Base-by-base conservation (phyloP, 2,797 vertebrate genomes). In the Hephaestus fuliginosus region DNA sequence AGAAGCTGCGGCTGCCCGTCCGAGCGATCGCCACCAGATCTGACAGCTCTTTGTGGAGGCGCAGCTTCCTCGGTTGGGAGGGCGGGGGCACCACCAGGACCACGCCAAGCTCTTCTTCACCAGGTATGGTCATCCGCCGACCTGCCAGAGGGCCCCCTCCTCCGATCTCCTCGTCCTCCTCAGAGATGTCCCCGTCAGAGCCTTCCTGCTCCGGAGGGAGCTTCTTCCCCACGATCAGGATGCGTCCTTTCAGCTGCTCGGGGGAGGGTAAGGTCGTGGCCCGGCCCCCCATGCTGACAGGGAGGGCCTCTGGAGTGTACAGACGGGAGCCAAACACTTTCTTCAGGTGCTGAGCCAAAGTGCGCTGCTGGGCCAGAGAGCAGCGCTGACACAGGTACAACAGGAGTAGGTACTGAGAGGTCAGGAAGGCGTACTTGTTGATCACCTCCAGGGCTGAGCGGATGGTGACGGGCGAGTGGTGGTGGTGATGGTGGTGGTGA, bases 311-410 rank as follows among this genome's bases (percentile, higher is more conserved):
- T 2, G 97, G 96, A 2, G 91, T 97, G 82, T 97, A 99, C 1
- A 99, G 96, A n/a, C 96, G 96, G 33, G 88, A 72, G 18, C 97
- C 97, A 13, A 99, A 98, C 44, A 97, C 94, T 51, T 96, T 97
- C 88, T 91, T 98, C 74, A 99, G 93, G 82, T 98, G 97, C 67
- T 97, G 96, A 0, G 95, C 98, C 95, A 98, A 87, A 2, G 96
- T 95, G 66, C 95, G 96, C 93, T 99, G 98, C 92, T 99, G 98
- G 4, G 90, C 88, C 0, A 97, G 92, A 0, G 97, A 97, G 90
- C 98, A 99, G 66, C 97, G 97, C 85, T 98, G 98, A 57, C 97
- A 97, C 91, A 99, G 72, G 92, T 98, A 99, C 17, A 99, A 88
- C 89, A 99, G 89, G 43, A 99, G 96, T 0, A 98, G 98, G 89